Evolutionary conservation across 2,113 vertebrate species (phyloP).

Genomic region (Strix uralensis): DNA sequence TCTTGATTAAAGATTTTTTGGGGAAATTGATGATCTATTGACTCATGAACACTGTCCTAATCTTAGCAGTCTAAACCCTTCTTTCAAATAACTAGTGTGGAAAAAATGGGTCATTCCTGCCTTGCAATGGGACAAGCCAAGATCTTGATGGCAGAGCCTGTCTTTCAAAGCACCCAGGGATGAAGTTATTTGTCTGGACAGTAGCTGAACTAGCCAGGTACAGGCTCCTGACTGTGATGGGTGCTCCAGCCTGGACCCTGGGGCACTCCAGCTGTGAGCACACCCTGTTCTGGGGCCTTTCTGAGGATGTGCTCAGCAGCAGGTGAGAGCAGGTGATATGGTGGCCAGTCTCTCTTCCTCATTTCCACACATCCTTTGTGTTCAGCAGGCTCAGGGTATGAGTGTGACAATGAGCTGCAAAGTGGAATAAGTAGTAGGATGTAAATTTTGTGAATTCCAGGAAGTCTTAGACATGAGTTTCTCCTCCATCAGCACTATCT

Average conservation of each 20-base stretch:
- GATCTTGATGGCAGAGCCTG: neutral
- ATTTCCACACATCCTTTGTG: neutral
- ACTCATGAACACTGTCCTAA: neutral
- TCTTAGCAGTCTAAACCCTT: neutral
- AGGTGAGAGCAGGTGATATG: neutral
- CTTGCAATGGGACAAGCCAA: neutral
- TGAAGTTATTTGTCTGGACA: neutral
- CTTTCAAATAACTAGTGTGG: neutral
- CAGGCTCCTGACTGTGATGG: neutral
- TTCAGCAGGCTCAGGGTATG: neutral
- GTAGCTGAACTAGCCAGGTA: neutral
- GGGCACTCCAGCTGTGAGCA: neutral
- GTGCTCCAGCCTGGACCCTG: accelerated
- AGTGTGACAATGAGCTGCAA: neutral
- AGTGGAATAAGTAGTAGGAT: neutral
- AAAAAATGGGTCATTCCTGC: neutral
- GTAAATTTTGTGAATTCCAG: neutral
- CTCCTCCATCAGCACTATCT: neutral
- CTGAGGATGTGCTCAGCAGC: neutral
- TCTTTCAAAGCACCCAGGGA: neutral
- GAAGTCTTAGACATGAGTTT: neutral
- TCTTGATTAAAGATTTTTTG: neutral
- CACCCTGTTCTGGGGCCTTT: neutral
- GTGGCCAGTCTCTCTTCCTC: neutral
- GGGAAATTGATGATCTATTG: neutral